These are phyloP conservation scores for Nycticorax nycticorax DNA, from an alignment of 2,113 vertebrate species.

Conservation along the genomic window DNA sequence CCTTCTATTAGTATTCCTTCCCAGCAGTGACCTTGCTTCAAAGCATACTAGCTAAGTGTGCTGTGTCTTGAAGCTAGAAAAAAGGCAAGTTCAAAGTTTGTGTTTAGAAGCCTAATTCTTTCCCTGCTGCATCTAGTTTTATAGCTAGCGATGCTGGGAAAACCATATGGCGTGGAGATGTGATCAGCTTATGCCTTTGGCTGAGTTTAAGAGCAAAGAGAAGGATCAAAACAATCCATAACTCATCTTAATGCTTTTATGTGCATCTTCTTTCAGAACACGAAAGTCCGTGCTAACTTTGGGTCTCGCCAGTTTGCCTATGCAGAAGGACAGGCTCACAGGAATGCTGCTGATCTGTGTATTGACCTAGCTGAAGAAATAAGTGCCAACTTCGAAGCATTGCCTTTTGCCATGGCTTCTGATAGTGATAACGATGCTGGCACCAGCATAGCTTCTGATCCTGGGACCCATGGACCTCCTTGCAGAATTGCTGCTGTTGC, in stretches of 20 bases:
- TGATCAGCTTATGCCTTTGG: not conserved
- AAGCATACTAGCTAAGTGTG: not conserved
- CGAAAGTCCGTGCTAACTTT: slow-evolving; percentile 96
- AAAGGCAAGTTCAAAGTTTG: not conserved
- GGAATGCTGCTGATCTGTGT: slow-evolving; percentile 94
- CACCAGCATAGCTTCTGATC: slow-evolving; percentile 93
- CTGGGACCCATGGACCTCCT: slow-evolving; percentile 91
- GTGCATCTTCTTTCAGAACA: slow-evolving; percentile 80
- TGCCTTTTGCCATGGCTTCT: slow-evolving; percentile 98
- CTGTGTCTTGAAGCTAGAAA: not conserved
- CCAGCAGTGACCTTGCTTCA: not conserved
- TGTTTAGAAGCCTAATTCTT: not conserved
- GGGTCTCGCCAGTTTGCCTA: slow-evolving; percentile 91
- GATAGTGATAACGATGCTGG: slow-evolving; percentile 97
- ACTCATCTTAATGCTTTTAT: not conserved
- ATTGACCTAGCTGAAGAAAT: slow-evolving; percentile 96
- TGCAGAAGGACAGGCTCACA: slow-evolving; percentile 94
- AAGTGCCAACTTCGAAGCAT: slow-evolving; percentile 95
- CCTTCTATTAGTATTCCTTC: not conserved
- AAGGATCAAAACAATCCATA: not conserved
- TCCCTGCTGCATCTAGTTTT: not conserved
- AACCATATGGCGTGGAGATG: not conserved
- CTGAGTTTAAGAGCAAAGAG: not conserved
- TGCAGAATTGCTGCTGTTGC: slow-evolving; percentile 93
- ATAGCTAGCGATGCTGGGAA: not conserved